Evolutionary conservation across 2,888 invertebrate genomes (phyloP).

Genomic region (Clivina fossor): DNA sequence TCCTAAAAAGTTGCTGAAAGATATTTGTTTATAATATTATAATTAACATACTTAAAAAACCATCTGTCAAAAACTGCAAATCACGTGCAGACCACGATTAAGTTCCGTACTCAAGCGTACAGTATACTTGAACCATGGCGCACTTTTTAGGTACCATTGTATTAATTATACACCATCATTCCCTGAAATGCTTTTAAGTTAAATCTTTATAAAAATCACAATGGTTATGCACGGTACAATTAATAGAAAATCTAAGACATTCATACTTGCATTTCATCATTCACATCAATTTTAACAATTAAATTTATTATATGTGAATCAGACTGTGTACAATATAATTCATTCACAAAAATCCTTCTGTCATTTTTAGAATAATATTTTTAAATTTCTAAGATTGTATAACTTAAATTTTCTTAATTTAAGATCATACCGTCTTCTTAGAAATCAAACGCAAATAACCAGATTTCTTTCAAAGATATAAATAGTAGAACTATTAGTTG

Average conservation of each 20-base stretch:
- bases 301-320: too few species aligned
- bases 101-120: background rate
- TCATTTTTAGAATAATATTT: too few species aligned
- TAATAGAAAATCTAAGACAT: slow-evolving; percentile 33
- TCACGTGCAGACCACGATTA: slow-evolving; percentile 1
- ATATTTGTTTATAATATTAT: too few species aligned
- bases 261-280: slow-evolving; percentile 22
- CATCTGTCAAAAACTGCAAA: slow-evolving; percentile 28
- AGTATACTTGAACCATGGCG: background rate
- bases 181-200: slow-evolving; percentile 36
- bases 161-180: slow-evolving; percentile 32
- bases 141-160: slow-evolving; percentile 34
- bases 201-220: slow-evolving; percentile 36
- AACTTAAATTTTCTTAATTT: too few species aligned
- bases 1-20: slow-evolving; percentile 33
- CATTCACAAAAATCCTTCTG: too few species aligned
- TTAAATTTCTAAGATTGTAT: too few species aligned
- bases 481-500: too few species aligned
- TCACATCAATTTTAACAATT: slow-evolving; percentile 32
- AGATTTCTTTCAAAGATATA: too few species aligned
- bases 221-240: slow-evolving; percentile 34
- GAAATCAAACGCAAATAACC: too few species aligned
- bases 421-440: too few species aligned
- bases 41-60: slow-evolving; percentile 34
- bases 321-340: too few species aligned